These are phyloP conservation scores for Scaptomyza pallida DNA, from an alignment of 1,140 invertebrate genomes.

Conservation along the genomic window DNA sequence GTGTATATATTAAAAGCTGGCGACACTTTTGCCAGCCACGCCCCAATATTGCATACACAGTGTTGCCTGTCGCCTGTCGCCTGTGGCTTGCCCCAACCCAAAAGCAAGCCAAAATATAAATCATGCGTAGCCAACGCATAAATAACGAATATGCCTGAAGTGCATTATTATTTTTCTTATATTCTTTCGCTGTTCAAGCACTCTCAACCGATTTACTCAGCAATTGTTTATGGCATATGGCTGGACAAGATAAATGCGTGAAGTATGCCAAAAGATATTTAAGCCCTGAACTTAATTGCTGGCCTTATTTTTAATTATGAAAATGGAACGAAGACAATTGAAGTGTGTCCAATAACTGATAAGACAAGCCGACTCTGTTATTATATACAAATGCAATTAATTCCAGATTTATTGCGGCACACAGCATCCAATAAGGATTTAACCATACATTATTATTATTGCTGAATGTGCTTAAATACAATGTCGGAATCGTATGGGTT, in stretches of 20 bases:
- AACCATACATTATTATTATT: neutral
- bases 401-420: neutral
- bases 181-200: neutral
- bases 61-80: neutral
- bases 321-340: neutral
- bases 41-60: constrained; percentile 22
- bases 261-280: constrained; percentile 18
- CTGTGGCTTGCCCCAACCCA: neutral
- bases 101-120: constrained; percentile 22
- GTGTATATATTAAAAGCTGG: constrained; percentile 37
- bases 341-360: neutral
- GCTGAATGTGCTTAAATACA: no score
- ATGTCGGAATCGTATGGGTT: no score
- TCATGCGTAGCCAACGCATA: constrained; percentile 32
- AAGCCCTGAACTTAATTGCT: constrained; percentile 9
- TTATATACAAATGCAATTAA: neutral
- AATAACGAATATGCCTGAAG: constrained; percentile 44
- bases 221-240: constrained; percentile 33
- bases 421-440: neutral
- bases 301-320: neutral
- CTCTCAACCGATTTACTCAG: neutral
- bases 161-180: constrained; percentile 30
- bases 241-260: constrained; percentile 16
- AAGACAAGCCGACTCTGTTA: neutral
- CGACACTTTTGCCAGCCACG: constrained; percentile 25